Conservation (phyloP, 2,797 vertebrate genomes). For the Cynodonichthys magdalenae region DNA sequence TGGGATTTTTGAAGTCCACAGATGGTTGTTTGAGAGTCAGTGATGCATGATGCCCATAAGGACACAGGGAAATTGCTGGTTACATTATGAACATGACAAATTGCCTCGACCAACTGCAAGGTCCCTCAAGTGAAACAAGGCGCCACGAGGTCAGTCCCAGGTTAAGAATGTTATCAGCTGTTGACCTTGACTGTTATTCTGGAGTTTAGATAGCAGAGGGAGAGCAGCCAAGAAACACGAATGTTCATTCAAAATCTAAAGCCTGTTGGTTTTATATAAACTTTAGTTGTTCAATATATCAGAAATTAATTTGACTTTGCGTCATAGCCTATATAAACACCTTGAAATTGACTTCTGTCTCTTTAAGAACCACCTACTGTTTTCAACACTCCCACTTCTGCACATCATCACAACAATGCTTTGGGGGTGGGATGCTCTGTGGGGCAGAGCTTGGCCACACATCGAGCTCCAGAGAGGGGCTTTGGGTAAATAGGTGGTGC, state of each 20-base stretch:
- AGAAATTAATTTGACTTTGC: too few relatives aligned
- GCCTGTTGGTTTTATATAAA: background rate
- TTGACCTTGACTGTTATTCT: conserved; percentile 74
- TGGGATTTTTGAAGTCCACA: conserved; percentile 68
- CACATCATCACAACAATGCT: too few relatives aligned
- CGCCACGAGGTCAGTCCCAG: conserved; percentile 61
- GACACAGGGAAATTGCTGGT: conserved; percentile 76
- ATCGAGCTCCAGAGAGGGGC: too few relatives aligned
- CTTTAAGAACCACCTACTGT: too few relatives aligned
- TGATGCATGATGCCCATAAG: conserved; percentile 77
- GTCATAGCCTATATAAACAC: too few relatives aligned
- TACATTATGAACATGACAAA: conserved; percentile 75
- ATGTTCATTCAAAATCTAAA: conserved; percentile 27
- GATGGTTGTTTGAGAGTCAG: conserved; percentile 68
- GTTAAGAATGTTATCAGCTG: conserved; percentile 72
- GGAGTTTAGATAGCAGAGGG: conserved; percentile 31
- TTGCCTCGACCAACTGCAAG: conserved; percentile 56
- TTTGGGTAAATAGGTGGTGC: too few relatives aligned
- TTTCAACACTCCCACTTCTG: too few relatives aligned
- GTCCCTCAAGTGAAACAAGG: conserved; percentile 71
- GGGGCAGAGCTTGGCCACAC: too few relatives aligned
- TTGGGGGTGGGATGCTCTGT: too few relatives aligned
- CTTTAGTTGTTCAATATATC: background rate
- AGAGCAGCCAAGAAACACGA: conserved; percentile 23
- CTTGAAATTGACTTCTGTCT: too few relatives aligned